Percentiles rank a stretch among this genome's conserved stretches.
Evolutionary conservation across 1,140 invertebrate genomes (phyloP).

Genomic region (Cyclina sinensis): DNA sequence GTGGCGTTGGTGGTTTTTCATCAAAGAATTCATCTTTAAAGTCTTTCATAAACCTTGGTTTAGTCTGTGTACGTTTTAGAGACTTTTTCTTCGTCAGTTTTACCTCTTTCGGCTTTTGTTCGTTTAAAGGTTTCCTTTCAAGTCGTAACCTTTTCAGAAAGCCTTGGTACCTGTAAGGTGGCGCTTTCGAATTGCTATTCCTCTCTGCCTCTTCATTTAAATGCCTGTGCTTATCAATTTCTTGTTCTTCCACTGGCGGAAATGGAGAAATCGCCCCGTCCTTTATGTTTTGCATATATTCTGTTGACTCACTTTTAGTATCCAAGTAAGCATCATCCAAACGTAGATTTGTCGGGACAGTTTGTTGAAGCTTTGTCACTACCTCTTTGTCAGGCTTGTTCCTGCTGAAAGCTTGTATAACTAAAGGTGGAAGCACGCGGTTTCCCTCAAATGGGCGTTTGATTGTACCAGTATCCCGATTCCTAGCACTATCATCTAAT

Average conservation of each 20-base stretch:
- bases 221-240: conserved; percentile 48
- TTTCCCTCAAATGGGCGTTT: conserved; percentile 12
- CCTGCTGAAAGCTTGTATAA: not conserved
- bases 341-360: not conserved
- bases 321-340: too few species aligned
- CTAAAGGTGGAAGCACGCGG: not conserved
- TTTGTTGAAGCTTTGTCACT: not conserved
- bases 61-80: conserved; percentile 38
- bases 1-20: not conserved
- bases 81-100: not conserved
- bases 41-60: not conserved
- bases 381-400: too few species aligned
- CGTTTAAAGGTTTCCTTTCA: not conserved
- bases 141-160: conserved; percentile 53
- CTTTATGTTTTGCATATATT: not conserved
- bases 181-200: not conserved
- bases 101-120: conserved; percentile 32
- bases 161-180: not conserved
- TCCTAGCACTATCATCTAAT: not conserved
- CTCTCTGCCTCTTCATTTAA: conserved; percentile 58
- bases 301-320: not conserved
- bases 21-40: conserved; percentile 24
- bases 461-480: conserved; percentile 11
- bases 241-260: conserved; percentile 48
- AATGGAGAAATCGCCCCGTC: conserved; percentile 27